These are phyloP conservation scores for Xanthia icteritia DNA, from an alignment of 2,888 invertebrate genomes.

Conservation along the genomic window DNA sequence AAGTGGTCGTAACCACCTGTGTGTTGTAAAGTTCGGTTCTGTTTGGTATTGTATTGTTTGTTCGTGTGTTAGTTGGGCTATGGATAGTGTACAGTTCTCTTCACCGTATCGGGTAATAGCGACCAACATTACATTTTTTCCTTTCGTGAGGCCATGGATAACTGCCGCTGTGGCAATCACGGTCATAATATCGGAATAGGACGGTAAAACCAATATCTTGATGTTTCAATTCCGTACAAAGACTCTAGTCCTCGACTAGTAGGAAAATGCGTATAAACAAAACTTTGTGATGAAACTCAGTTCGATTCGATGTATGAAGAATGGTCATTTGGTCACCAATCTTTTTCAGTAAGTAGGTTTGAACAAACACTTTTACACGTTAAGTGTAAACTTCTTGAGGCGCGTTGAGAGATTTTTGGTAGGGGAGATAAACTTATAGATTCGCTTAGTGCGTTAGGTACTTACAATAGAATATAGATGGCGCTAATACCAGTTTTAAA, in stretches of 20 bases:
- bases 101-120: not conserved
- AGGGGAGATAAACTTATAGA: too few species aligned
- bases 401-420: too few species aligned
- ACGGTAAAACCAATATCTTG: not conserved
- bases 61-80: not conserved
- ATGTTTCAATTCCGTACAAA: not conserved
- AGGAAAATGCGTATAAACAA: not conserved
- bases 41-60: constrained; percentile 13
- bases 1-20: constrained; percentile 45
- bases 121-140: not conserved
- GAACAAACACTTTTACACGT: too few species aligned
- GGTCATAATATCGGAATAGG: not conserved
- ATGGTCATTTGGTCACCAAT: not conserved
- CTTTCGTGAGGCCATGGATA: not conserved
- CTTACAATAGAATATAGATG: too few species aligned
- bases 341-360: not conserved
- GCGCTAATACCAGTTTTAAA: too few species aligned
- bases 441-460: too few species aligned
- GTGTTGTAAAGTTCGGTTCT: constrained; percentile 13
- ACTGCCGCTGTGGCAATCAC: not conserved
- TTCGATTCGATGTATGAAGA: not conserved
- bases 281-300: not conserved
- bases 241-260: not conserved
- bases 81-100: not conserved
- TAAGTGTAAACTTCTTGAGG: too few species aligned